Base-by-base conservation (phyloP, 2,113 vertebrate species). In the Pangasianodon hypophthalmus region DNA sequence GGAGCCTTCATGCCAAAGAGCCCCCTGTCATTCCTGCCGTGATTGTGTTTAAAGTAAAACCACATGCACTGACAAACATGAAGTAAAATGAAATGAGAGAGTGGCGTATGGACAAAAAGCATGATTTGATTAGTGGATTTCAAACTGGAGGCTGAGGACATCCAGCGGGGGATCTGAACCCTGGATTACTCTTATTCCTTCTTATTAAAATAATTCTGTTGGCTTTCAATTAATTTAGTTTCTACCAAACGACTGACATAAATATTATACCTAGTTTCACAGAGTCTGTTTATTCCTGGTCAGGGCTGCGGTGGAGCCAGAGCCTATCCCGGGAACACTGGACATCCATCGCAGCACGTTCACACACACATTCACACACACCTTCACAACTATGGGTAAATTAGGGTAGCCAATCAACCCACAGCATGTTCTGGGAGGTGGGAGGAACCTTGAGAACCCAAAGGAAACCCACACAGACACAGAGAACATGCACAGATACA, bases 1-100 rank as follows among this genome's bases (percentile, higher is more conserved):
- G 64, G 84, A 92, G 0, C 18, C 60, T 32, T 91, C 86, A 89
- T 86, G 85, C 93, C 94, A 94, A 86, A 90, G 92, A 93, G 91
- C 90, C 93, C 56, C 93, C 92, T 86, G 90, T 94, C 94, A 96
- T 95, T 94, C 95, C 94, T 93, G 91, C 90, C 87, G 50, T 95
- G 95, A 96, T 95, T 95, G 94, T 90, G 24, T 92, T 94, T 93
- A 93, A 95, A 96, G 90, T 94, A 91, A 94, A 95, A 95, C 92
- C 96, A 96, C 94, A 95, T 96, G 96, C 91, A 85, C 92, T 6
- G 88, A 84, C 89, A 56, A 87, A 91, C 92, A 88, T 90, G 91
- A 91, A 21, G 41, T 56, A 32, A 41, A 46, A 50, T 58, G n/a
- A 88, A 52, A 50, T 37, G 58, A 69, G 60, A 44, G 50, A 10